A percentile compares a stretch with the other conserved stretches of the same genome.
phyloP scores from a whole-genome alignment of 2,113 vertebrate species.

The Theristicus caerulescens region DNA sequence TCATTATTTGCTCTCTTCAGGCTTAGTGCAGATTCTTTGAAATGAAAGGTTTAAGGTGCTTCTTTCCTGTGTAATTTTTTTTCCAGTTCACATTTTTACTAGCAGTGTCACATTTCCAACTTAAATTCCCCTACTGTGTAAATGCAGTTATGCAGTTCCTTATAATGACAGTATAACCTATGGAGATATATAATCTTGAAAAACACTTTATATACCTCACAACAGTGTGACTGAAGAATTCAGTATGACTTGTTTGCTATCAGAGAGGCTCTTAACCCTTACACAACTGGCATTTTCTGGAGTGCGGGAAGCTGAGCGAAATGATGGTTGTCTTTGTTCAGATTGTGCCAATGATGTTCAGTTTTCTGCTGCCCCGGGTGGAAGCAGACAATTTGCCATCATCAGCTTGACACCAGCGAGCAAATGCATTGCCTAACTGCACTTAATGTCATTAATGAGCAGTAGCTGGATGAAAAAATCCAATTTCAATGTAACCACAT shows the following conservation, averaged over 20 bases:
- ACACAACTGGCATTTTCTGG: background rate
- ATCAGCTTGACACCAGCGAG: background rate
- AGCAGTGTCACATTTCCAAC: slow-evolving; percentile 33
- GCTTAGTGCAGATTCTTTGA: slow-evolving; percentile 61
- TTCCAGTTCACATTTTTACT: slow-evolving; percentile 51
- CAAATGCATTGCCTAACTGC: background rate
- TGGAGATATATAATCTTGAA: slow-evolving; percentile 35
- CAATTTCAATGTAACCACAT: background rate
- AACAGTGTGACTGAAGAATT: background rate
- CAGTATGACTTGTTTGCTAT: background rate
- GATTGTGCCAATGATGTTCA: background rate
- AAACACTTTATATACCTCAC: slow-evolving; percentile 1
- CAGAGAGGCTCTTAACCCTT: slow-evolving; percentile 37
- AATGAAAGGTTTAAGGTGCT: slow-evolving; percentile 68
- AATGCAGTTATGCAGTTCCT: slow-evolving; percentile 51
- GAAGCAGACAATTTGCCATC: background rate
- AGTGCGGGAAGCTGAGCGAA: background rate
- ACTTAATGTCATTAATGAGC: background rate
- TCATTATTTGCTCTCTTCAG: slow-evolving; percentile 69
- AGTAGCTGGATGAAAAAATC: background rate
- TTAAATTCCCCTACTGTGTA: slow-evolving; percentile 50
- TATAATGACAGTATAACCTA: slow-evolving; percentile 59
- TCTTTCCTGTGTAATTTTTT: slow-evolving; percentile 61
- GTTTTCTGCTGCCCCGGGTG: background rate
- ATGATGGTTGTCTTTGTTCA: background rate